phyloP scores from a whole-genome alignment of 1,140 invertebrate genomes.

The Drosophila bifasciata region DNA sequence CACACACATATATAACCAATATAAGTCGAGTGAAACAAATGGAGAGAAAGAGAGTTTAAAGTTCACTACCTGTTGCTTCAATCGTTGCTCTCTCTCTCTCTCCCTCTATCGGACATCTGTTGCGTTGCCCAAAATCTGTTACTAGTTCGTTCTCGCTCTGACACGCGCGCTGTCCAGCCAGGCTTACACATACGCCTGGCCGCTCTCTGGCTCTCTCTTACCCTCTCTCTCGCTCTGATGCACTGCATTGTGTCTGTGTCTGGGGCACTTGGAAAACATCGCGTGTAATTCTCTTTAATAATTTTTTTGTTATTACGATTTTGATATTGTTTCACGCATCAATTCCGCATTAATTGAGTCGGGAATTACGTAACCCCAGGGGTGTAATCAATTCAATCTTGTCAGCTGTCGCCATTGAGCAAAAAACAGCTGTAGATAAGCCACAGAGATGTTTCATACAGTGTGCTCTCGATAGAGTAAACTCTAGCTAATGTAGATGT shows the following conservation, averaged over 20 bases:
- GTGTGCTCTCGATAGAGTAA: too few relatives aligned
- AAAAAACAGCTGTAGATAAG: too few relatives aligned
- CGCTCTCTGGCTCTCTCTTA: too few relatives aligned
- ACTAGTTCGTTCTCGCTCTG: slow-evolving; percentile 34
- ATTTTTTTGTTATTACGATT: neutral
- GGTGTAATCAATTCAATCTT: too few relatives aligned
- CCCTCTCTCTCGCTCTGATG: too few relatives aligned
- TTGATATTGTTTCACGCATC: neutral
- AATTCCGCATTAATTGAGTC: neutral
- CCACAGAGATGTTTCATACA: too few relatives aligned
- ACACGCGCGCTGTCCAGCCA: slow-evolving; percentile 1
- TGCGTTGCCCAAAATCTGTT: slow-evolving; percentile 33
- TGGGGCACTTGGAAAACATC: too few relatives aligned
- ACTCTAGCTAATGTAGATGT: too few relatives aligned
- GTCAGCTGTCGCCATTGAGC: too few relatives aligned
- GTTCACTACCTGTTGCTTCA: slow-evolving; percentile 71
- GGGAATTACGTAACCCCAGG: too few relatives aligned
- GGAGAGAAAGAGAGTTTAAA: slow-evolving; percentile 50
- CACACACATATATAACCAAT: slow-evolving; percentile 5
- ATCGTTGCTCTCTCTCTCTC: slow-evolving; percentile 16
- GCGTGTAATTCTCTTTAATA: too few relatives aligned
- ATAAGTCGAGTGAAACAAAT: neutral
- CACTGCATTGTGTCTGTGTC: too few relatives aligned
- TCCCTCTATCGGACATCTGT: slow-evolving; percentile 42
- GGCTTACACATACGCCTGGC: neutral